These are phyloP conservation scores for Trichoplusia ni DNA, from an alignment of 1,140 invertebrate species.

Conservation along the genomic window DNA sequence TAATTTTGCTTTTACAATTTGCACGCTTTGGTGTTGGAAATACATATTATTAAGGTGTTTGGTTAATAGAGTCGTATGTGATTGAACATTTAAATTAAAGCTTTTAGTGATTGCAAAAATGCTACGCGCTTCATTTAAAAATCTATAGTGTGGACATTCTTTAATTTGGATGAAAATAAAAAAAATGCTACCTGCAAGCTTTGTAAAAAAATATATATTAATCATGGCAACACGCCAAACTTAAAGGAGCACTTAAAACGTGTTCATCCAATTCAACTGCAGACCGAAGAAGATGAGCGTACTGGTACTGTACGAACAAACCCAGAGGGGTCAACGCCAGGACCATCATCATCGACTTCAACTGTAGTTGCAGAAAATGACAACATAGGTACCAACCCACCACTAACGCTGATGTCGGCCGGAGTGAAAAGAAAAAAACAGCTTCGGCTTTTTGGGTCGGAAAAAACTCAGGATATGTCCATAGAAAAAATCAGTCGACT, in stretches of 20 bases:
- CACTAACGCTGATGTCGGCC: neutral
- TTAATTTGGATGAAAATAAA: neutral
- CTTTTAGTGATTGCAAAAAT: neutral
- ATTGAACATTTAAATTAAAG: neutral
- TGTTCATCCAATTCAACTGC: neutral
- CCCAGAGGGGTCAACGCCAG: too few species aligned
- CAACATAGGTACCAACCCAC: neutral
- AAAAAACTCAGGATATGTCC: neutral
- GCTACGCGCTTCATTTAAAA: neutral
- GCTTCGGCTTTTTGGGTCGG: neutral
- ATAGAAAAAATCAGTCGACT: neutral
- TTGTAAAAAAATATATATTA: neutral
- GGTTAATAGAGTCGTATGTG: neutral
- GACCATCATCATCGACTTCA: neutral
- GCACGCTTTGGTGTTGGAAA: too few species aligned
- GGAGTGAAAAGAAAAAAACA: neutral
- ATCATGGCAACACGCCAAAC: neutral
- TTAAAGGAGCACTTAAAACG: neutral
- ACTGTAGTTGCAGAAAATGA: neutral
- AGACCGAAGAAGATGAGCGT: neutral
- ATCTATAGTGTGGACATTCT: neutral
- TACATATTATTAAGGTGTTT: too few species aligned
- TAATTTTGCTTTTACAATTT: too few species aligned
- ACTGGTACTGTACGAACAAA: neutral
- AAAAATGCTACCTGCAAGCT: neutral